phyloP scores from a whole-genome alignment of 2,797 vertebrate species.

The Phalanger gymnotis region DNA sequence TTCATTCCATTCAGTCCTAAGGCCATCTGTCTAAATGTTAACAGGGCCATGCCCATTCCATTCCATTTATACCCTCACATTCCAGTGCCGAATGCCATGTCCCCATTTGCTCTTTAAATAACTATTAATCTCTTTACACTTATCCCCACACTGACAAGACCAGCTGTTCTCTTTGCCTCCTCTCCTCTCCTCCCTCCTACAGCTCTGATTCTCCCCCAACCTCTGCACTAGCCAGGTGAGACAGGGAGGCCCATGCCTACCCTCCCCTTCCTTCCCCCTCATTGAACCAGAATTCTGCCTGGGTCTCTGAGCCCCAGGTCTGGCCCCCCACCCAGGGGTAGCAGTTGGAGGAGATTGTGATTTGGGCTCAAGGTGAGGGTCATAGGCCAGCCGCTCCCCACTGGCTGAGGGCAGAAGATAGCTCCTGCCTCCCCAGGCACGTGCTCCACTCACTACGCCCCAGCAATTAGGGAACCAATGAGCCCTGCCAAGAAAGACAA shows the following conservation, averaged over 20 bases:
- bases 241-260: conserved; percentile 62
- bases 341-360: conserved; percentile 56
- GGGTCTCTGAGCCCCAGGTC: conserved; percentile 65
- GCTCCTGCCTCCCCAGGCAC: conserved; percentile 85
- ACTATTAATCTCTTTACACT: conserved; percentile 93
- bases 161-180: conserved; percentile 86
- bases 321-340: conserved; percentile 52
- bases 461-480: conserved; percentile 88
- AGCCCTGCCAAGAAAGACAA: conserved; percentile 79
- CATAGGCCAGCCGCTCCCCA: conserved; percentile 83
- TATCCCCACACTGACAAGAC: conserved; percentile 89
- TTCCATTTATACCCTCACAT: conserved; percentile 89
- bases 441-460: conserved; percentile 86
- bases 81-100: conserved; percentile 89
- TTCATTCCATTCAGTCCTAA: conserved; percentile 85
- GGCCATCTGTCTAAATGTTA: conserved; percentile 84
- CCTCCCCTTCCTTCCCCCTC: conserved; percentile 30
- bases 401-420: conserved; percentile 75
- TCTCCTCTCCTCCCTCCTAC: conserved; percentile 33
- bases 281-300: conserved; percentile 74
- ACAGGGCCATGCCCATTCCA: conserved; percentile 84
- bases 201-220: conserved; percentile 56
- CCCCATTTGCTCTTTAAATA: conserved; percentile 90
- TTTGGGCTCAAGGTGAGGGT: conserved; percentile 86
- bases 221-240: conserved; percentile 80